Base-by-base conservation (phyloP, 2,888 invertebrate genomes). In the Arctia plantaginis region DNA sequence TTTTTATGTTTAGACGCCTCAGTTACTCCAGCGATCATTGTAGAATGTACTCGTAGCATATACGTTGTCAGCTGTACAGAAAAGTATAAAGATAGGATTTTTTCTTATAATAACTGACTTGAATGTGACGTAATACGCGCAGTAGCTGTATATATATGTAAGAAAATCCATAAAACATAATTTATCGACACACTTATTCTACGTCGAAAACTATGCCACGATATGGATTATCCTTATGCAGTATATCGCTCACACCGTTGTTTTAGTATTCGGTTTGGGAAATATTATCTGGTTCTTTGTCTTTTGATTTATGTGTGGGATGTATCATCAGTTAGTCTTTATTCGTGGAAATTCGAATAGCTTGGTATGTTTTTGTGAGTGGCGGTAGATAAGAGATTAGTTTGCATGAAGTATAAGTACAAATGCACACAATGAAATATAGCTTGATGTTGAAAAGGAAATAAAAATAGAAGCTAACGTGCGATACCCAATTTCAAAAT, bases 271-370 rank as follows among this genome's bases (percentile, higher is more conserved):
- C 47, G 44, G 44, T 47, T 47, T 47, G 47, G 33, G 67, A 67
- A 67, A 67, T 67, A 67, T 67, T 67, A 67, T 67, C 47, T 47
- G 67, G 23, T 67, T 67, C 67, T 67, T 67, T 66, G 67, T 67
- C 67, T 67, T 47, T 47, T 67, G 67, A 67, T 67, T 67, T 67
- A 67, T 67, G 67, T 47, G 67, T 67, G 47, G 47, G 47, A 47
- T 33, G 67, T 44, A 67, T 33, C 47, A 47, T 30, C 23, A 67
- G 30, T 62, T 30, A 12, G 33, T 30, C 67, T 33, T 67, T 67
- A 67, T 67, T 67, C 47, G 33, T 47, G 18, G 30, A 7, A 62
- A 62, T 15, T 47, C 13, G 33, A 23, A 23, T 67, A 20, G 47
- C 18, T 62, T 30, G 23, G n/a, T 23, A 10, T 23, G 51, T 55